These are phyloP conservation scores for Drosophila algonquin DNA, from an alignment of 2,888 invertebrate species.

Conservation along the genomic window DNA sequence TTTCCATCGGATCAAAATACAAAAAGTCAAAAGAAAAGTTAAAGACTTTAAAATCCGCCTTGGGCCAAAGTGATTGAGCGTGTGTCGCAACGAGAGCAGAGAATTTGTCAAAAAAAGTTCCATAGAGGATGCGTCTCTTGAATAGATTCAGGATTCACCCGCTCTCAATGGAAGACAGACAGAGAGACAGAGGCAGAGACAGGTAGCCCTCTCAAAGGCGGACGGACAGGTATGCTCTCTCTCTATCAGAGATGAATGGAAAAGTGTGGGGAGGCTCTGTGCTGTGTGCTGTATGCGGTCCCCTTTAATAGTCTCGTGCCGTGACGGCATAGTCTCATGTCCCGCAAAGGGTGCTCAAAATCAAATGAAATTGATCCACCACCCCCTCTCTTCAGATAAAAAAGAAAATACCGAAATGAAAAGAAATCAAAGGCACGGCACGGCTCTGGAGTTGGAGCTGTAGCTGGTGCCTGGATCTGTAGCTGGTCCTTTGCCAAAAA, in stretches of 20 bases:
- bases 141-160: not conserved
- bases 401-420: constrained; percentile 17
- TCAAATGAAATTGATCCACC: constrained; percentile 63
- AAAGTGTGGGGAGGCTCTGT: constrained; percentile 9
- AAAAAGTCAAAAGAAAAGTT: constrained; percentile 73
- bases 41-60: constrained; percentile 73
- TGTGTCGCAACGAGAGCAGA: constrained; percentile 51
- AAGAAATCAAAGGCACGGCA: constrained; percentile 39
- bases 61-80: constrained; percentile 70
- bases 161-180: not conserved
- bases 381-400: not conserved
- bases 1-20: constrained; percentile 39
- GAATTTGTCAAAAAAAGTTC: constrained; percentile 67
- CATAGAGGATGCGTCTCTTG: constrained; percentile 40
- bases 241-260: constrained; percentile 11
- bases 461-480: constrained; percentile 21
- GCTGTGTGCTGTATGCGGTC: not conserved
- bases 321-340: constrained; percentile 42
- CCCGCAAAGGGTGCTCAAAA: constrained; percentile 40
- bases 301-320: constrained; percentile 32
- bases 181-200: not conserved
- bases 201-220: no score
- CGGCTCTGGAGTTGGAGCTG: constrained; percentile 32
- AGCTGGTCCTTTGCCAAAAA: constrained; percentile 23
- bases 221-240: not conserved